Conservation (phyloP, 2,797 vertebrate species). For the Tympanoctomys barrerae region DNA sequence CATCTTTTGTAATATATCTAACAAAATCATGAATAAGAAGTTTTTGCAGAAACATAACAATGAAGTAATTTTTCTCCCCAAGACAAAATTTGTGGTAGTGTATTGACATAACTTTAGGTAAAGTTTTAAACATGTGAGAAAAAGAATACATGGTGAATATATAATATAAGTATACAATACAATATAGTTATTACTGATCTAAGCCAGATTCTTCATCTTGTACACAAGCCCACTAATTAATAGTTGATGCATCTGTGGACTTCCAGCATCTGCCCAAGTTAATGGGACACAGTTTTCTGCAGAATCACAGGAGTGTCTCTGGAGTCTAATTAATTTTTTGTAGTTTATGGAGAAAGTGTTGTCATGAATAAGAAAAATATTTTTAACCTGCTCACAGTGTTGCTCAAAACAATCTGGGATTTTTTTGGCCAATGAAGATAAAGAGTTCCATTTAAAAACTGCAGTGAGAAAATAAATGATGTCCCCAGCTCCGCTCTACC, state of each 20-base stretch:
- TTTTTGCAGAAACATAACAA: slow-evolving; percentile 56
- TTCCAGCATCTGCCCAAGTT: slow-evolving; percentile 41
- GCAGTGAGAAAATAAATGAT: neutral
- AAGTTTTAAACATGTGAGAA: slow-evolving; percentile 31
- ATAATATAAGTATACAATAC: slow-evolving; percentile 41
- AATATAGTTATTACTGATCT: slow-evolving; percentile 35
- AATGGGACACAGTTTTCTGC: slow-evolving; percentile 7
- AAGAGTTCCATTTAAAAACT: slow-evolving; percentile 59
- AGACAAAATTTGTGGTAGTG: slow-evolving; percentile 9
- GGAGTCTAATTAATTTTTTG: slow-evolving; percentile 70
- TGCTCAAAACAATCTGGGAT: slow-evolving; percentile 58
- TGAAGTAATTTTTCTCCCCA: slow-evolving; percentile 24
- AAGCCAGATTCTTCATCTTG: neutral
- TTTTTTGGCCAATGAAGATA: slow-evolving; percentile 62
- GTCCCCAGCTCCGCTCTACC: neutral
- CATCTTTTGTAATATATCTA: slow-evolving; percentile 47
- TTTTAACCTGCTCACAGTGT: slow-evolving; percentile 45
- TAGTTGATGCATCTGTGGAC: neutral
- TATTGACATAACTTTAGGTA: slow-evolving; percentile 62
- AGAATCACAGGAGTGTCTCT: slow-evolving; percentile 53
- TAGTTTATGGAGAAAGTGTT: slow-evolving; percentile 56
- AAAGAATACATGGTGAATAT: neutral
- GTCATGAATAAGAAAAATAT: slow-evolving; percentile 38
- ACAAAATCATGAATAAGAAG: slow-evolving; percentile 51
- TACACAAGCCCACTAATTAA: slow-evolving; percentile 28